Conservation (phyloP, 2,797 vertebrate genomes). For the Ptychadena robeensis region DNA sequence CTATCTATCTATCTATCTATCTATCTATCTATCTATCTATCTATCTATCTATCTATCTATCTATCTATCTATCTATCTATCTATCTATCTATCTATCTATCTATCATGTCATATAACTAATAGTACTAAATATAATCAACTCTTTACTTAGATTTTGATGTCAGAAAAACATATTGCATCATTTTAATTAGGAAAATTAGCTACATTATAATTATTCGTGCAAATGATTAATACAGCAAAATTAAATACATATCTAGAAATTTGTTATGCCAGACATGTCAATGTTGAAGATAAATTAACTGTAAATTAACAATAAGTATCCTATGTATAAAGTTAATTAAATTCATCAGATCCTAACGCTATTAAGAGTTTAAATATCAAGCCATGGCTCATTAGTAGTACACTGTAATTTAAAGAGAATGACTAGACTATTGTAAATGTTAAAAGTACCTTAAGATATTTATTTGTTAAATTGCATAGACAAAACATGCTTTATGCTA, state of each 20-base stretch:
- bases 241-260: conserved; percentile 40
- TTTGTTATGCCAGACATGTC: conserved; percentile 39
- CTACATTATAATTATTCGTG: conserved; percentile 38
- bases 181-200: conserved; percentile 21
- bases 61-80: neutral
- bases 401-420: conserved; percentile 36
- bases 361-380: conserved; percentile 45
- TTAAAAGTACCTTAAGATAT: neutral
- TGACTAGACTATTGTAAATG: conserved; percentile 36
- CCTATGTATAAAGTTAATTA: conserved; percentile 48
- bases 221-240: conserved; percentile 36
- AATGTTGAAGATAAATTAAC: conserved; percentile 45
- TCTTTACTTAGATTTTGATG: neutral
- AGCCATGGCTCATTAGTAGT: conserved; percentile 42
- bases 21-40: too few relatives aligned
- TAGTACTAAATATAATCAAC: neutral
- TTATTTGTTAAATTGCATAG: neutral
- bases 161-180: conserved; percentile 11
- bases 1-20: too few relatives aligned
- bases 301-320: conserved; percentile 43
- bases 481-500: neutral
- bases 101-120: neutral
- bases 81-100: neutral
- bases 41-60: too few relatives aligned
- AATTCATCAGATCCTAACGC: conserved; percentile 30